Percentiles rank a stretch among this genome's conserved stretches.
phyloP scores from a whole-genome alignment of 2,888 invertebrate genomes.

The Tineola bisselliella region DNA sequence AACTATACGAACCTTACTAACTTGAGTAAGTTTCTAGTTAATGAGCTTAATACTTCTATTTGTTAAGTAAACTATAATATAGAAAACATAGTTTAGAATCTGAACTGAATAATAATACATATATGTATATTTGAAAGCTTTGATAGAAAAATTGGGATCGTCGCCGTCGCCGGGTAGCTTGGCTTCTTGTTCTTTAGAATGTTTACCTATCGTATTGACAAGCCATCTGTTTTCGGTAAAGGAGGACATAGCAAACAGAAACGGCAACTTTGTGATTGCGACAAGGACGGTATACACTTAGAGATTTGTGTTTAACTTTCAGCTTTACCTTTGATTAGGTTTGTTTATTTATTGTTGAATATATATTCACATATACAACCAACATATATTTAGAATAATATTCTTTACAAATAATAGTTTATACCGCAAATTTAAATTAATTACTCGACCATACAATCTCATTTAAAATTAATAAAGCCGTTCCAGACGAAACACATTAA shows the following conservation, averaged over 20 bases:
- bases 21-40: neutral
- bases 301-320: conserved; percentile 32
- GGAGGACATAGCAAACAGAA: conserved; percentile 46
- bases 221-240: conserved; percentile 49
- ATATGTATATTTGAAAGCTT: neutral
- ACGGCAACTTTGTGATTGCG: conserved; percentile 45
- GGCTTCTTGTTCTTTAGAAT: conserved; percentile 16
- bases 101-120: too few species aligned
- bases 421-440: too few species aligned
- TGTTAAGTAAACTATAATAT: neutral
- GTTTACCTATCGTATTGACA: conserved; percentile 53
- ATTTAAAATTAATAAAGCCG: too few species aligned
- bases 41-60: neutral
- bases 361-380: neutral
- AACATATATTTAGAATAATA: too few species aligned
- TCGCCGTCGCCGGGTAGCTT: neutral
- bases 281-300: conserved; percentile 31
- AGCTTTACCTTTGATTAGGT: conserved; percentile 47
- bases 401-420: too few species aligned
- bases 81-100: neutral
- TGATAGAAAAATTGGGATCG: neutral
- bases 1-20: neutral
- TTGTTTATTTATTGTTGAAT: neutral
- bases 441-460: too few species aligned
- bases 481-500: too few species aligned